Evolutionary conservation across 2,888 invertebrate genomes (phyloP).

Genomic region (Nebria salina): DNA sequence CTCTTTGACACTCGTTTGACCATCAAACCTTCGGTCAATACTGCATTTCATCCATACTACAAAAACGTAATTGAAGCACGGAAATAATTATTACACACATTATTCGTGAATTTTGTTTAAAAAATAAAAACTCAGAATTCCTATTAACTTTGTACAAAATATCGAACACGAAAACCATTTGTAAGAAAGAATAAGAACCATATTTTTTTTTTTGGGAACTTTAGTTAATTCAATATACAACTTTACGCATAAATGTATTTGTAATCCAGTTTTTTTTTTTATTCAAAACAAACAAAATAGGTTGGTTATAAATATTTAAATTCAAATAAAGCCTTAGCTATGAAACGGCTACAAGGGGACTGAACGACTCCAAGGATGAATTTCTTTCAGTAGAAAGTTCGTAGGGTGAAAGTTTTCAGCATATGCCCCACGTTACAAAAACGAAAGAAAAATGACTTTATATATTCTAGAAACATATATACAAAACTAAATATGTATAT

Average conservation of each 20-base stretch:
- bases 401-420: not conserved
- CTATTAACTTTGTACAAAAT: too few relatives aligned
- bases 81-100: too few relatives aligned
- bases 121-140: too few relatives aligned
- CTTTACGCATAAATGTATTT: not conserved
- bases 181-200: not conserved
- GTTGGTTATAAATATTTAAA: not conserved
- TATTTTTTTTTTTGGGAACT: not conserved
- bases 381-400: not conserved
- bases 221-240: not conserved
- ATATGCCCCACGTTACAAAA: not conserved
- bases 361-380: not conserved
- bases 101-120: too few relatives aligned
- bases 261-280: not conserved
- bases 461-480: not conserved
- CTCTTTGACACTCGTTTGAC: too few relatives aligned
- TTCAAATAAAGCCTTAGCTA: not conserved
- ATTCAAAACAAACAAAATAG: not conserved
- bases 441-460: not conserved
- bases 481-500: too few relatives aligned
- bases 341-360: not conserved
- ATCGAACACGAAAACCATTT: not conserved
- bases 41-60: too few relatives aligned
- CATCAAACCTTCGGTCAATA: too few relatives aligned
- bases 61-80: too few relatives aligned